A percentile compares a stretch with the other conserved stretches of the same genome.
phyloP scores from a whole-genome alignment of 2,113 vertebrate genomes.

The Symphodus melops region DNA sequence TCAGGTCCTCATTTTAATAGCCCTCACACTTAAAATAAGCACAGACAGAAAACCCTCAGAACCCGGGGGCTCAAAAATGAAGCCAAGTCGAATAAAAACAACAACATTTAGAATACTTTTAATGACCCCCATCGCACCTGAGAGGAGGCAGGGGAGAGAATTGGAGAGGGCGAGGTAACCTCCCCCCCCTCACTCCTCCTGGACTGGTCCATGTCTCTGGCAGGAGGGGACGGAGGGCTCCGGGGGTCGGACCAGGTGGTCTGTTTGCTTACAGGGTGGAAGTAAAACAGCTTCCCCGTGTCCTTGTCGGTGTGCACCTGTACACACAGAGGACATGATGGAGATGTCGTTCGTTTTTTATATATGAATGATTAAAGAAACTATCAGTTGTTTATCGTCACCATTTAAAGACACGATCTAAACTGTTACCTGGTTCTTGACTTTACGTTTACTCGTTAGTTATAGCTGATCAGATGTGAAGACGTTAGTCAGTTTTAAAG shows the following conservation, averaged over 20 bases:
- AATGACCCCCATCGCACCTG: slow-evolving; percentile 31
- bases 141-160: slow-evolving; percentile 36
- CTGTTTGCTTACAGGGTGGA: slow-evolving; percentile 83
- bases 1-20: no score
- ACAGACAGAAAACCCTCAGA: no score
- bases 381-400: no score
- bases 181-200: slow-evolving; percentile 25
- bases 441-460: no score
- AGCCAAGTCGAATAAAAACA: no score
- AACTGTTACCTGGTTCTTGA: no score
- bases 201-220: slow-evolving; percentile 32
- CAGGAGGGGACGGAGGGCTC: slow-evolving; percentile 57
- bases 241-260: slow-evolving; percentile 86
- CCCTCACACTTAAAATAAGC: no score
- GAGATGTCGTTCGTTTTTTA: no score
- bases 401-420: no score
- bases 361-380: no score
- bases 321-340: neutral
- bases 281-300: slow-evolving; percentile 86
- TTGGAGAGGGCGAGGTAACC: slow-evolving; percentile 6
- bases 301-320: slow-evolving; percentile 81
- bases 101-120: neutral
- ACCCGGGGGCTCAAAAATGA: no score
- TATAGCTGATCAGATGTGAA: no score
- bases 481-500: neutral